Evolutionary conservation across 2,113 vertebrate species (phyloP).

Genomic region (Myotis brandtii): DNA sequence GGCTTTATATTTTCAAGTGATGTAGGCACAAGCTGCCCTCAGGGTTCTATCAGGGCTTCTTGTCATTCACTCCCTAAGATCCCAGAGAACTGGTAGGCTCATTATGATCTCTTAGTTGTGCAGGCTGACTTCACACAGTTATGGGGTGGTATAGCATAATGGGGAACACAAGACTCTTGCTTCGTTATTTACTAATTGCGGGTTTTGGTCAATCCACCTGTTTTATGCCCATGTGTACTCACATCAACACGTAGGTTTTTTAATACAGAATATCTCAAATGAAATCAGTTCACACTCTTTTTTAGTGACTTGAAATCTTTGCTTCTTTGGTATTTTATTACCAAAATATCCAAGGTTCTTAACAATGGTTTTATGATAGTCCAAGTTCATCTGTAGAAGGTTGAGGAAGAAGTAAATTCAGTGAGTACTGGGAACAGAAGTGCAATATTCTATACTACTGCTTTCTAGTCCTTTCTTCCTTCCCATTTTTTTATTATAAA

Average conservation of each 20-base stretch:
- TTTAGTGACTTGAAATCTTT: background rate
- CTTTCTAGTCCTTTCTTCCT: background rate
- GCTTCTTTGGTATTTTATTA: background rate
- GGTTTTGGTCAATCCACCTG: background rate
- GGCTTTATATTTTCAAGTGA: constrained; percentile 26
- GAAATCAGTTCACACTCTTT: background rate
- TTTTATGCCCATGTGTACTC: background rate
- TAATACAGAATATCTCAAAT: background rate
- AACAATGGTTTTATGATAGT: constrained; percentile 5
- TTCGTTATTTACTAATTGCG: background rate
- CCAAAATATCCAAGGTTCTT: background rate
- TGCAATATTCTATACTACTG: background rate
- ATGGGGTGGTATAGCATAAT: background rate
- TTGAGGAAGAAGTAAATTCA: background rate
- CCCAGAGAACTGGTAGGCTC: background rate
- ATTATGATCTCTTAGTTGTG: background rate
- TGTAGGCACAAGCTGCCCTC: constrained; percentile 42
- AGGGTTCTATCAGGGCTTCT: background rate
- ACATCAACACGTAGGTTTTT: background rate
- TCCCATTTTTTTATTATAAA: constrained; percentile 25
- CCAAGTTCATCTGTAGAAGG: background rate
- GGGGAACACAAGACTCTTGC: background rate
- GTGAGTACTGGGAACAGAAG: constrained; percentile 12
- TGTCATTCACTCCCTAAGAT: background rate
- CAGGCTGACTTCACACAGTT: background rate